Percentiles rank a stretch among this genome's conserved stretches.
Evolutionary conservation across 2,113 vertebrate genomes (phyloP).

Genomic region (Anhinga rufa): DNA sequence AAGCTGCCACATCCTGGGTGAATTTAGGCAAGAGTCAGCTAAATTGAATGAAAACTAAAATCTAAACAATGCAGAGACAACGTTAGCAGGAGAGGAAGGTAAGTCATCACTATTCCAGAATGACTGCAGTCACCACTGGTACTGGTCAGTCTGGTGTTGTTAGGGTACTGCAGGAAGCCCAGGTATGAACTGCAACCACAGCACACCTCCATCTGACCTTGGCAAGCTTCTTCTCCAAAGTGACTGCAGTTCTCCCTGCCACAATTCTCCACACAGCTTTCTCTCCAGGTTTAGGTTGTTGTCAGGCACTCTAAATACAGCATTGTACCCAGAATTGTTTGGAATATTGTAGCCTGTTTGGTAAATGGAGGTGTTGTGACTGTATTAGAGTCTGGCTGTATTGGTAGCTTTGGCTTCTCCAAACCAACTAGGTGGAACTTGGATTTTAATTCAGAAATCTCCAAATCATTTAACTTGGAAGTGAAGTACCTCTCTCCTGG

Average conservation of each 20-base stretch:
- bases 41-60: background rate
- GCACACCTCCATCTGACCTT: fast-evolving
- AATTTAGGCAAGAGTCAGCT: background rate
- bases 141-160: no score
- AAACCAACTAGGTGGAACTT: background rate
- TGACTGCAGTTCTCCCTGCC: background rate
- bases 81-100: background rate
- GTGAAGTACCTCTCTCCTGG: background rate
- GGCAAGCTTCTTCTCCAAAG: background rate
- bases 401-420: background rate
- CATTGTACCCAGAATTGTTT: background rate
- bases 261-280: background rate
- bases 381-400: background rate
- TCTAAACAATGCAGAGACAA: background rate
- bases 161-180: background rate
- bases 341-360: background rate
- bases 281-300: background rate
- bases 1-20: background rate
- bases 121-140: background rate
- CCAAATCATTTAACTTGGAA: background rate
- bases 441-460: background rate
- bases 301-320: background rate
- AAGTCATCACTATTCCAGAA: background rate
- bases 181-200: background rate
- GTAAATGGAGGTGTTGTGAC: background rate